Conservation (phyloP, 2,888 invertebrate genomes). For the Agonopterix alstromeriana region DNA sequence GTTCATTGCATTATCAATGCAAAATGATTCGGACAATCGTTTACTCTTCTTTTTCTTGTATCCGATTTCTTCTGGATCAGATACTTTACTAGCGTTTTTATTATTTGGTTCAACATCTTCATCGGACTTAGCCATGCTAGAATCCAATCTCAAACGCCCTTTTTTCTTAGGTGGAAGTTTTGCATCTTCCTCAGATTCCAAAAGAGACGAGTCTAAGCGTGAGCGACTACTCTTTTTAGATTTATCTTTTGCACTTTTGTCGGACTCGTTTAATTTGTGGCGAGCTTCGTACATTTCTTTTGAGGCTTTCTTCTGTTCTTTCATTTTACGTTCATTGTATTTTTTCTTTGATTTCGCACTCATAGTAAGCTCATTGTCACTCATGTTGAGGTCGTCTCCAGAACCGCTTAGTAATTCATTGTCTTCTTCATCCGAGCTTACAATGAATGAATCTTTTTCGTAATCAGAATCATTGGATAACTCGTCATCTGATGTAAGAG, state of each 20-base stretch:
- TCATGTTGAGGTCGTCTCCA: conserved; percentile 61
- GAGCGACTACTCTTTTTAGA: conserved; percentile 29
- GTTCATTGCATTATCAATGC: conserved; percentile 28
- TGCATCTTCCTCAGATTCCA: conserved; percentile 33
- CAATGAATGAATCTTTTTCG: conserved; percentile 74
- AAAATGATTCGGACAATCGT: conserved; percentile 31
- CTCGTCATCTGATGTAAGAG: conserved; percentile 64
- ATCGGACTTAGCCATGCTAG: conserved; percentile 21
- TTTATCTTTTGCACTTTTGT: conserved; percentile 19
- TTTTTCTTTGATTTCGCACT: conserved; percentile 59
- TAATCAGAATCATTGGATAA: conserved; percentile 61
- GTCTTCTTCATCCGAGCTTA: conserved; percentile 67
- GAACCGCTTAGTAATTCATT: conserved; percentile 55
- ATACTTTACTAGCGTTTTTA: background rate
- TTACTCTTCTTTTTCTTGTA: conserved; percentile 28
- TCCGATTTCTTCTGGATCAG: conserved; percentile 1
- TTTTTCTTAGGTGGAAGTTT: conserved; percentile 32
- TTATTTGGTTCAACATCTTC: conserved; percentile 9
- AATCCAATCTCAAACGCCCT: conserved; percentile 48
- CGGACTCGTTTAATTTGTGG: conserved; percentile 38
- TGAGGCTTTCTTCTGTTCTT: conserved; percentile 63
- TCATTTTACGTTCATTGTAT: conserved; percentile 52
- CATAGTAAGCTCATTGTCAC: conserved; percentile 61
- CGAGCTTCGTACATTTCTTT: conserved; percentile 64
- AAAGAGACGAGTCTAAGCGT: conserved; percentile 35